Conservation (phyloP, 2,888 invertebrate genomes). For the Deilephila porcellus region DNA sequence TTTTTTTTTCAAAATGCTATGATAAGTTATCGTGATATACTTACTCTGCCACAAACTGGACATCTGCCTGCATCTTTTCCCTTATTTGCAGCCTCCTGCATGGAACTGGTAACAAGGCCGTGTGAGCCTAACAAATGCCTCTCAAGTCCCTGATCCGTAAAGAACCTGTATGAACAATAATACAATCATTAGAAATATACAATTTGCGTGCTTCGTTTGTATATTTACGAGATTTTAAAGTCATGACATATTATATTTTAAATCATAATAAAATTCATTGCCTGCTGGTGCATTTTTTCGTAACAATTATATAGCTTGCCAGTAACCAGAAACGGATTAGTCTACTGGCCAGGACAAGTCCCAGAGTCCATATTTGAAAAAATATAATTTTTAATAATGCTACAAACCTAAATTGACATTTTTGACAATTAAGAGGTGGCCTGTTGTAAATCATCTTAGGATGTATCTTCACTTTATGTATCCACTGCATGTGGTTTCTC, state of each 20-base stretch:
- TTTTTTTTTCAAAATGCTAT: too few relatives aligned
- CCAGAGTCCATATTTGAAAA: too few relatives aligned
- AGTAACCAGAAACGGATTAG: too few relatives aligned
- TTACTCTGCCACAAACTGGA: slow-evolving; percentile 96
- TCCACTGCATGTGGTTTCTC: slow-evolving; percentile 98
- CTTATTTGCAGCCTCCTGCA: slow-evolving; percentile 98
- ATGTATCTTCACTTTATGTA: slow-evolving; percentile 98
- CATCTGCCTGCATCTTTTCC: slow-evolving; percentile 97
- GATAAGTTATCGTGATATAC: slow-evolving; percentile 45
- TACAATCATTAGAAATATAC: neutral
- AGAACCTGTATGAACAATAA: slow-evolving; percentile 87
- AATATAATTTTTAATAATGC: neutral
- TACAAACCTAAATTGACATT: slow-evolving; percentile 91
- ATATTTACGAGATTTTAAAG: too few relatives aligned
- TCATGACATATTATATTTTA: too few relatives aligned
- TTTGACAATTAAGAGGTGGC: slow-evolving; percentile 97
- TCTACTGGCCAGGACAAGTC: too few relatives aligned
- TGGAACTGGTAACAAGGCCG: slow-evolving; percentile 96
- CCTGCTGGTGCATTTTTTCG: too few relatives aligned
- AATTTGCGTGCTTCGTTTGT: neutral
- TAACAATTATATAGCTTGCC: too few relatives aligned
- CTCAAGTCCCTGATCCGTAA: slow-evolving; percentile 98
- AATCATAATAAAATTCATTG: too few relatives aligned
- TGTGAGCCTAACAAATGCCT: slow-evolving; percentile 97
- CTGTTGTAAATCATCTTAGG: slow-evolving; percentile 98